These are phyloP conservation scores for Rissa tridactyla DNA, from an alignment of 2,113 vertebrate species.

Conservation along the genomic window DNA sequence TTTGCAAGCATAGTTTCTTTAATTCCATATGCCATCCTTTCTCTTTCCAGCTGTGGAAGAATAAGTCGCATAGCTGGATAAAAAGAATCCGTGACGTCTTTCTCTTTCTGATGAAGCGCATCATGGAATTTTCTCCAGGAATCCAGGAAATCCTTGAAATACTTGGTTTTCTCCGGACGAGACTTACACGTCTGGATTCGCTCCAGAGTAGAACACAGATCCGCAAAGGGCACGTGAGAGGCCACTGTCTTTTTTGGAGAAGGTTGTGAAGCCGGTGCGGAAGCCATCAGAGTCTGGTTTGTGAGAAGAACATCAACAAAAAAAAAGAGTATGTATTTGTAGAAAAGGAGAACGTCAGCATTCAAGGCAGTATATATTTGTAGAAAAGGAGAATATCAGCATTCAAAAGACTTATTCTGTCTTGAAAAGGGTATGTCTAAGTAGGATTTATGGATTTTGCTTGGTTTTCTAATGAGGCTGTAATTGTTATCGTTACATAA, in stretches of 20 bases:
- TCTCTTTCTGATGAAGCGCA: conserved; percentile 86
- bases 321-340: neutral
- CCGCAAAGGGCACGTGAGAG: conserved; percentile 86
- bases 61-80: conserved; percentile 95
- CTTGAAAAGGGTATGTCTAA: neutral
- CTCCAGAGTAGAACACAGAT: conserved; percentile 89
- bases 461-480: neutral
- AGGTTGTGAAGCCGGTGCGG: conserved; percentile 31
- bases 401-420: rapidly evolving
- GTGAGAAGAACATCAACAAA: conserved; percentile 7
- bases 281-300: conserved; percentile 58
- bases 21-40: conserved; percentile 95
- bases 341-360: neutral
- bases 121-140: conserved; percentile 93
- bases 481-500: neutral
- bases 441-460: neutral
- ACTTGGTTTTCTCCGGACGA: conserved; percentile 85
- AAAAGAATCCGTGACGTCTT: conserved; percentile 88
- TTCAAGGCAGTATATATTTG: neutral
- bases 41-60: conserved; percentile 89
- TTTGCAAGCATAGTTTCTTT: conserved; percentile 97
- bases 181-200: conserved; percentile 87
- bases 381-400: neutral
- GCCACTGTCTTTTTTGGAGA: conserved; percentile 77
- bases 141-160: conserved; percentile 86